Base-by-base conservation (phyloP, 1,140 invertebrate genomes). In the Melipona quadrifasciata region DNA sequence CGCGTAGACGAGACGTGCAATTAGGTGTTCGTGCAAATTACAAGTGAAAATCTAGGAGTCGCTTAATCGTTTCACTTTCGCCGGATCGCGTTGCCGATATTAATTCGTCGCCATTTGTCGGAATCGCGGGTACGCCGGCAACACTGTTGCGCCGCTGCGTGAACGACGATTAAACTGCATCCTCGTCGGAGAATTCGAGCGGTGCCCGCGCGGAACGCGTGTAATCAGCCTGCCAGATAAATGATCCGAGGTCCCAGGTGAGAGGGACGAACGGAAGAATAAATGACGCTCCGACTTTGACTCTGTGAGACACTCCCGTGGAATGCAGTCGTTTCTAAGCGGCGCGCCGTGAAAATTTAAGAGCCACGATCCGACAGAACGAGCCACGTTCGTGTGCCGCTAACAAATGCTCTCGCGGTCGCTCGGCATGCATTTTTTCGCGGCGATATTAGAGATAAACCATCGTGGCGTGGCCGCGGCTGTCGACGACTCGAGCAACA, bases 111-210 rank as follows among this genome's bases (percentile, higher is more conserved):
- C n/a, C 72, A 84, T 86, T 84, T 68, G 85, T 87, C 85, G 70
- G 65, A 47, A 57, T 70, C 47, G 16, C 14, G 81, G 17, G 39
- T 65, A 51, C 34, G 55, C 14, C 19, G 70, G 82, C 0, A 71
- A 55, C 82, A 67, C 72, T 2, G 17, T 31, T 17, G 57, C 74
- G 79, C 27, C 64, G 71, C 53, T 65, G 72, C 78, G 47, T 68
- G 67, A 84, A 77, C 47, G 81, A 61, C 80, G 85, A 88, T 88
- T 86, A 88, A 87, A 79, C 87, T 84, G 65, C 58, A 65, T 51
- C 34, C 58, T 57, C 24, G 31, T 51, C 64, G 39, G 61, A 65
- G 79, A 87, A 82, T 82, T 53, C 31, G 70, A 53, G 51, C 47
- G 82, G 27, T 67, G 31, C 6, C 27, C 14, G 34, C 47, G 39